Evolutionary conservation across 2,797 vertebrate genomes (phyloP).

Genomic region (Gouania willdenowi): DNA sequence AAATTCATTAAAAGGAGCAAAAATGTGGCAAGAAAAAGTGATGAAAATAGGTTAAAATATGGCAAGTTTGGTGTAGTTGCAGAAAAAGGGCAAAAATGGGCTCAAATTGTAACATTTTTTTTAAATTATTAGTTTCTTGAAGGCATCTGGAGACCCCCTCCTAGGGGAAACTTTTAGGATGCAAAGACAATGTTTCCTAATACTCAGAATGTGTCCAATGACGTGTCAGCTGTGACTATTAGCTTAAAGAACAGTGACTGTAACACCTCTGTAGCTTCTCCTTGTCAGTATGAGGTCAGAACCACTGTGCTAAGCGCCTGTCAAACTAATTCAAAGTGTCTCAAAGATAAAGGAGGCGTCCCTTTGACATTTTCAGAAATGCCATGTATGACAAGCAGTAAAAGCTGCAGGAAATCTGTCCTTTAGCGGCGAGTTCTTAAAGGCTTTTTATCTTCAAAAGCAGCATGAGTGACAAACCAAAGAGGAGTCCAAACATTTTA

Average conservation of each 20-base stretch:
- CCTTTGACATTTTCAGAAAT: conserved; percentile 60
- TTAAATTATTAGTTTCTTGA: too few species aligned
- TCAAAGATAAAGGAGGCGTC: conserved; percentile 38
- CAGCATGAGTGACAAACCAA: conserved; percentile 37
- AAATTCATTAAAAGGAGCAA: too few species aligned
- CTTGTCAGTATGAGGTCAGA: conserved; percentile 36
- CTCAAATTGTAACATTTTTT: too few species aligned
- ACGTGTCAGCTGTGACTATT: conserved; percentile 11
- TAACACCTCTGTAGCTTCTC: conserved; percentile 6
- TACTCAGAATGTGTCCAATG: too few species aligned
- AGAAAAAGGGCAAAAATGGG: too few species aligned
- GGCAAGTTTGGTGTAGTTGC: too few species aligned
- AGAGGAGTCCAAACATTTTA: conserved; percentile 41
- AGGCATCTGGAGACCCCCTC: too few species aligned
- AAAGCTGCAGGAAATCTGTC: conserved; percentile 41
- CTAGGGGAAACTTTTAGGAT: too few species aligned
- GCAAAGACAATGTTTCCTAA: too few species aligned
- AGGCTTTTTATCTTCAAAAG: conserved; percentile 39
- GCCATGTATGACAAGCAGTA: conserved; percentile 54
- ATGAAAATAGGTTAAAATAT: too few species aligned
- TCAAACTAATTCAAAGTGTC: conserved; percentile 43
- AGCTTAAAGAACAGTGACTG: conserved; percentile 22
- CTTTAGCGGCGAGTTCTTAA: conserved; percentile 37
- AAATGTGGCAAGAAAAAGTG: too few species aligned
- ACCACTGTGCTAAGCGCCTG: conserved; percentile 34